Base-by-base conservation (phyloP, 2,888 invertebrate genomes). In the Hipparchia sbordonii region DNA sequence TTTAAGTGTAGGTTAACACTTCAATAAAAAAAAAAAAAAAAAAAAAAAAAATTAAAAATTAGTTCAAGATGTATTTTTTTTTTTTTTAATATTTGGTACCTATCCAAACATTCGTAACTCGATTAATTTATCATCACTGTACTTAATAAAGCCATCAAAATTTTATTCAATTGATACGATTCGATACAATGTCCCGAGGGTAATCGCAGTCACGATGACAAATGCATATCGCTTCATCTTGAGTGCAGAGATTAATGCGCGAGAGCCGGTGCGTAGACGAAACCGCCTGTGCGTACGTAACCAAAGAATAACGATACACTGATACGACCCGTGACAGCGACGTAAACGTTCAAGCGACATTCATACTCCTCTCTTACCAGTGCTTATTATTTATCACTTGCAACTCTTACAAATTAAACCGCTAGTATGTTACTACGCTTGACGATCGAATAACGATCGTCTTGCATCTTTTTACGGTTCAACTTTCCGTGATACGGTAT, bases 161-260 rank as follows among this genome's bases (percentile, higher is more conserved):
- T 85, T 88, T 89, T 88, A 91, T 89, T 87, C 87, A 90, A 91
- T 91, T 91, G 91, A 91, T 89, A 89, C 87, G 82, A 85, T 86
- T 91, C 89, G 90, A 92, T 89, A 82, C 86, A 84, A 87, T 84
- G 87, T 90, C 89, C 89, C 85, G 79, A 80, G 87, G 89, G 89
- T 90, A 89, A 92, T 92, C 91, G 88, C 82, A 79, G 91, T 89
- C 92, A 89, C 81, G 87, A 91, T 92, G 92, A 93, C 89, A 93
- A 93, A 93, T 93, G 89, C 85, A 86, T 90, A 93, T 92, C 93
- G 87, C 90, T 93, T 91, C 92, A 93, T 93, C 92, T 93, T 88
- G 79, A 80, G 85, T 79, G 79, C 74, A 75, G 85, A 89, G 93
- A 93, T 93, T 93, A 93, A 93, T 93, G 91, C 82, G 85, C 87